phyloP scores from a whole-genome alignment of 2,113 vertebrate species.

The Antechinus stuartii region DNA sequence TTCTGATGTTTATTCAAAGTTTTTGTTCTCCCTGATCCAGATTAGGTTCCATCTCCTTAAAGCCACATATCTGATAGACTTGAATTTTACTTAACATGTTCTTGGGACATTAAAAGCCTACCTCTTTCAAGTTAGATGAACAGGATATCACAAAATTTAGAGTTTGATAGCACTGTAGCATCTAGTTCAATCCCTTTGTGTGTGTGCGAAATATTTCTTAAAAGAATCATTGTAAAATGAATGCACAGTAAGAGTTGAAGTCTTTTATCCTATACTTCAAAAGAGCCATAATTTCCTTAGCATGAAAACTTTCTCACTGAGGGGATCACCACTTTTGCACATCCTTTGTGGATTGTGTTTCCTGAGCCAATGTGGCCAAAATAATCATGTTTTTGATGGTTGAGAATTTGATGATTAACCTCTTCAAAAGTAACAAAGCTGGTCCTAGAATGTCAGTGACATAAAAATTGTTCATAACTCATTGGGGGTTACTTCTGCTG shows the following conservation, averaged over 20 bases:
- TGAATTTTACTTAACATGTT: slow-evolving; percentile 19
- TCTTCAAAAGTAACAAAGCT: neutral
- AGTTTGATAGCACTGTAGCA: neutral
- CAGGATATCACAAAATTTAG: neutral
- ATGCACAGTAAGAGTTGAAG: neutral
- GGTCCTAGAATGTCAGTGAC: neutral
- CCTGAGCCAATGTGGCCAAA: neutral
- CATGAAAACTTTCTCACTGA: neutral
- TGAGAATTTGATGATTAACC: neutral
- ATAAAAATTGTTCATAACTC: neutral
- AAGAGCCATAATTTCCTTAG: neutral
- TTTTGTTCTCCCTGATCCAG: slow-evolving; percentile 37
- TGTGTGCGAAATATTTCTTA: neutral
- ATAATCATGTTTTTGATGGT: neutral
- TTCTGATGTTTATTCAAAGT: slow-evolving; percentile 9
- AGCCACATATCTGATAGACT: slow-evolving; percentile 18
- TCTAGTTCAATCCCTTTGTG: neutral
- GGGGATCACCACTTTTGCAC: neutral
- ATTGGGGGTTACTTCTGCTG: neutral
- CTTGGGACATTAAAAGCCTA: neutral
- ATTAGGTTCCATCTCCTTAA: slow-evolving; percentile 4
- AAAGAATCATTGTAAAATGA: neutral
- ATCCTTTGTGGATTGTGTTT: neutral
- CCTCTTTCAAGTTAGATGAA: neutral
- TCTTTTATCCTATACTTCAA: neutral